Conservation (phyloP, 2,113 vertebrate genomes). For the Empidonax traillii region DNA sequence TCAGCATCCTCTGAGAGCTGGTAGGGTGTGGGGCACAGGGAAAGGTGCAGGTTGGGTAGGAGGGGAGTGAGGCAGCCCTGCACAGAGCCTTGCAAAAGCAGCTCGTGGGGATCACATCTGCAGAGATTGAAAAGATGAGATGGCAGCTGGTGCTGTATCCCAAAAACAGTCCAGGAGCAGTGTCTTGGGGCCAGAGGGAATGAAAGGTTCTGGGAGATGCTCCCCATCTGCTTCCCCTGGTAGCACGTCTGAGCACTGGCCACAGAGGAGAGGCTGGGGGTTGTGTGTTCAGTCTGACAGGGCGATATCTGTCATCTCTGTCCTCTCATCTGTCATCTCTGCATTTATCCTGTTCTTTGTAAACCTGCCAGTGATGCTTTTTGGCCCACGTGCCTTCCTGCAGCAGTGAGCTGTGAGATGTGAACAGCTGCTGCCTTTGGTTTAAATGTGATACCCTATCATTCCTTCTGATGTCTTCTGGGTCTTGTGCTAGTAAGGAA, state of each 20-base stretch:
- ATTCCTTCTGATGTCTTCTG: background rate
- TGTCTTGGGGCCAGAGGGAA: background rate
- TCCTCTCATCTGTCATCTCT: background rate
- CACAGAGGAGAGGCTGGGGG: background rate
- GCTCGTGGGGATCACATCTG: background rate
- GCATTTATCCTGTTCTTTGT: background rate
- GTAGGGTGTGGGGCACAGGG: background rate
- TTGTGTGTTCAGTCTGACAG: background rate
- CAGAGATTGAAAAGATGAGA: background rate
- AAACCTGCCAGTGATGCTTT: background rate
- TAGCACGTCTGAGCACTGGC: background rate
- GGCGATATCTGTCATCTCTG: background rate
- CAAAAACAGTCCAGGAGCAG: background rate
- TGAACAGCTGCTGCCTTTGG: background rate
- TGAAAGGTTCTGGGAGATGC: background rate
- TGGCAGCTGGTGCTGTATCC: background rate
- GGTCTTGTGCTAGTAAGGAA: background rate
- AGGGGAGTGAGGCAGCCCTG: background rate
- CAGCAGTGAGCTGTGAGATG: background rate
- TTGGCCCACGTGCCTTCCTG: background rate
- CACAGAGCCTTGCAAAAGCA: background rate
- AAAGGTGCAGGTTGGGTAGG: background rate
- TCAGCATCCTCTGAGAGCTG: background rate
- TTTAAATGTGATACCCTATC: fast-evolving
- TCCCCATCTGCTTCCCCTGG: background rate